Evolutionary conservation across 2,113 vertebrate genomes (phyloP), one percentile per base, ranked within the genome.

Genomic region (Corapipo altera): DNA sequence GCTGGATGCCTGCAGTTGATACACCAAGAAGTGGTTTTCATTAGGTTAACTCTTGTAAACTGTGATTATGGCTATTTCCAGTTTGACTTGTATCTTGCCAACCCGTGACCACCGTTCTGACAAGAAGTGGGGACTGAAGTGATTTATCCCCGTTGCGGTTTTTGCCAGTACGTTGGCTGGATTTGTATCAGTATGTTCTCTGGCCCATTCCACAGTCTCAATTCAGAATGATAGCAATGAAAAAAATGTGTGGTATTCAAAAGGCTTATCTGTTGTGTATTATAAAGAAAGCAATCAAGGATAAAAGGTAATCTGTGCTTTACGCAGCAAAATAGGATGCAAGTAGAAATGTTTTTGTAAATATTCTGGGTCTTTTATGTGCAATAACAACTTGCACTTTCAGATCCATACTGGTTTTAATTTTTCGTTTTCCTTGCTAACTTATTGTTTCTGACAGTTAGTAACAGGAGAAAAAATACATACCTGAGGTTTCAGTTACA

Each of bases 171-270:
- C 13, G 0, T 90, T 71, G 89, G 66, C 71, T 89, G 88, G 48
- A 35, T 88, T 95, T 93, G n/a, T 72, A 72, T 64, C 32, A 44
- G 59, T 51, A 23, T 65, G 64, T 71, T 93, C 58, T 85, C 89
- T 71, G 78, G 66, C 44, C 85, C 64, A n/a, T 88, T 91, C 85
- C 81, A 59, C 52, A 14, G 81, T 41, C 62, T 73, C 62, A 90
- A 93, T 54, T 66, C 74, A 94, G 95, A 96, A 94, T 97, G 94
- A 95, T 49, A 95, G 74, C 89, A 96, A 96, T 95, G 91, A 94
- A 96, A 96, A 96, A 96, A 79, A 95, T 96, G 3, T 55, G 27
- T 93, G 96, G 96, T 49, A 95, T 97, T 96, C 85, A 62, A 73
- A 91, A 85, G 54, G 82, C 82, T 94, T 94, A 93, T 95, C 88